Evolutionary conservation across 2,113 vertebrate species (phyloP).

Genomic region (Tychaedon coryphoeus): DNA sequence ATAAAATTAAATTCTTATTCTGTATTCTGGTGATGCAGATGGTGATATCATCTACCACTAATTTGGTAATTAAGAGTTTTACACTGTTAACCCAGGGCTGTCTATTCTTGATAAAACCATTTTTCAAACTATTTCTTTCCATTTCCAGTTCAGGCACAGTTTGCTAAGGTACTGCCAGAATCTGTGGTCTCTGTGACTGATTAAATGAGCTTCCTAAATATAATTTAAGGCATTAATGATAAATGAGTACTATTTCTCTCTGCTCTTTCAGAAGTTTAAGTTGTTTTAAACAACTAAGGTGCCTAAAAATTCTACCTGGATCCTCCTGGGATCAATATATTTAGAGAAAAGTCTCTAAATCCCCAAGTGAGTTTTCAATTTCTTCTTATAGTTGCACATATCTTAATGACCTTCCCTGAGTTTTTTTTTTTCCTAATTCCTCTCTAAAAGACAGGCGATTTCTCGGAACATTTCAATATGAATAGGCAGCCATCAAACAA

Average conservation of each 20-base stretch:
- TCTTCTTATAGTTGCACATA: background rate
- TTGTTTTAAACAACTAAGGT: background rate
- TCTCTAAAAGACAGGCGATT: background rate
- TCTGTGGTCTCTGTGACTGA: background rate
- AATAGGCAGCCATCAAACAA: background rate
- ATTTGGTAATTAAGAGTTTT: background rate
- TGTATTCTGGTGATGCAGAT: background rate
- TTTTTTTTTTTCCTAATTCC: background rate
- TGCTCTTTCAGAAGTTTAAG: background rate
- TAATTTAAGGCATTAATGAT: slow-evolving; percentile 41
- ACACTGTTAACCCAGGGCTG: background rate
- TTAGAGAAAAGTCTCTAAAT: background rate
- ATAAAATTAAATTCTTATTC: background rate
- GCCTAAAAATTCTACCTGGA: background rate
- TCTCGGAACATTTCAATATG: background rate
- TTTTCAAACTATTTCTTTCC: background rate
- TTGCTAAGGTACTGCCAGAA: slow-evolving; percentile 1
- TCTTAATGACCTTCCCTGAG: background rate
- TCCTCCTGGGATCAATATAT: background rate
- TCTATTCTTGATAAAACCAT: background rate
- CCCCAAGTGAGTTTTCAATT: background rate
- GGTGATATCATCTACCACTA: background rate
- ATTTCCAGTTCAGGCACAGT: background rate
- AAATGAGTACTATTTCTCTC: slow-evolving; percentile 40
- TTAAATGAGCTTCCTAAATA: slow-evolving; percentile 47